Evolutionary conservation across 2,888 invertebrate species (phyloP), one percentile per base, ranked within the genome.

Genomic region (Leptopilina drosophilae): DNA sequence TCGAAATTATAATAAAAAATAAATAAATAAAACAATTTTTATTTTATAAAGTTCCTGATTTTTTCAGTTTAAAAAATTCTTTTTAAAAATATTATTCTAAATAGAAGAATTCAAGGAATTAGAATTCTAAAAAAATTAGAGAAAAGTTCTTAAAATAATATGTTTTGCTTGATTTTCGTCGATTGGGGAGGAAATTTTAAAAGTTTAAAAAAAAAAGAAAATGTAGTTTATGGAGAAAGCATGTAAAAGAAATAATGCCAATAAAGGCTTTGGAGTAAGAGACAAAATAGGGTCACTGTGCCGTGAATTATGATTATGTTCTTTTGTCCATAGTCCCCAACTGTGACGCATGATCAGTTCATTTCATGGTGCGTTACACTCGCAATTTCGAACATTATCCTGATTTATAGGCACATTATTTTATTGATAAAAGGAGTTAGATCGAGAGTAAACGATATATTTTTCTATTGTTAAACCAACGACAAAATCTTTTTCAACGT

Each of bases 291-390:
- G 67, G 46, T 73, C 62, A 69, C 46, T 12, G n/a, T 26, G 7
- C 53, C 59, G 67, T 82, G 85, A 85, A 84, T 84, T 86, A 87
- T 82, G 82, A 83, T 84, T 84, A 85, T 82, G 77, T 66, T 56
- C 65, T 76, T 77, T 77, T 67, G 79, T 77, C 46, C 49, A 49
- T 62, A 53, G 59, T 64, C 53, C 73, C 64, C 53, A 67, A 78
- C 77, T 62, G 40, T 80, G 82, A 84, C 81, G 83, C 69, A 80
- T 85, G 84, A 85, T 87, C 86, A 85, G 83, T 86, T 88, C 85
- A 87, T 88, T 89, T 89, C 87, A 88, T 83, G 87, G 83, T 81
- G 69, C 83, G 84, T 88, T 87, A 85, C 86, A 81, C 83, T 77
- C 79, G 84, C 76, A 81, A 85, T 84, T 86, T 85, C 80, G 78